Evolutionary conservation across 2,797 vertebrate genomes (phyloP).

Genomic region (Aulostomus chinensis): DNA sequence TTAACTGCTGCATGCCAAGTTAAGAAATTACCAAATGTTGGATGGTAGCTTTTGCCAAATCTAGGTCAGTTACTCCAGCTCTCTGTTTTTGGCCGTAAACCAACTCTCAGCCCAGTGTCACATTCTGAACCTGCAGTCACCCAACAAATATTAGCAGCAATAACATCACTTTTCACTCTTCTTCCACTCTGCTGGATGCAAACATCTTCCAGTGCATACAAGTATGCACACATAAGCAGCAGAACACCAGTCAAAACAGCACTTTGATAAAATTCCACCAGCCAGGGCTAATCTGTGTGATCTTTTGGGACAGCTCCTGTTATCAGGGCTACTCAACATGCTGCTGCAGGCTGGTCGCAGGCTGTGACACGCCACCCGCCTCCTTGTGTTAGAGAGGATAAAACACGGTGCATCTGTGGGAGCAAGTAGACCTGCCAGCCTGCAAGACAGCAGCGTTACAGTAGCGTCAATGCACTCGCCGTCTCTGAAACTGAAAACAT

Average conservation of each 20-base stretch:
- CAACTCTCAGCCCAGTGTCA: conserved; percentile 52
- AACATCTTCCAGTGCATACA: not conserved
- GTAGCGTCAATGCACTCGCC: no score
- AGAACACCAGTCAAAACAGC: conserved; percentile 27
- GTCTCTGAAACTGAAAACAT: no score
- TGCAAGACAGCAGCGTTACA: no score
- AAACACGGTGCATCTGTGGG: not conserved
- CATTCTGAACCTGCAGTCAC: conserved; percentile 58
- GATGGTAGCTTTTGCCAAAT: conserved; percentile 1
- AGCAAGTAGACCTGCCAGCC: not conserved
- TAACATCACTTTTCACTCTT: conserved; percentile 10
- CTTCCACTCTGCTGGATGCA: conserved; percentile 1
- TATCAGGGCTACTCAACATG: conserved; percentile 45
- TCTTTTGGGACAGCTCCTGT: conserved; percentile 28
- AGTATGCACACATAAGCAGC: not conserved
- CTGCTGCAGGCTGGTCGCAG: conserved; percentile 36
- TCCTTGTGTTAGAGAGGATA: conserved; percentile 1
- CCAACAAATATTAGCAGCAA: conserved; percentile 36
- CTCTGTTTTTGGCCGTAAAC: conserved; percentile 47
- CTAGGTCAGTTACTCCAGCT: conserved; percentile 13
- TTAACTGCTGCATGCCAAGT: no score
- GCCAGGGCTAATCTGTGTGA: conserved; percentile 23
- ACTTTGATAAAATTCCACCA: conserved; percentile 52
- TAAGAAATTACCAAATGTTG: no score
- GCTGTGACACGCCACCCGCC: conserved; percentile 34